Conservation (phyloP, 2,888 invertebrate genomes). For the Calliphora vomitoria region DNA sequence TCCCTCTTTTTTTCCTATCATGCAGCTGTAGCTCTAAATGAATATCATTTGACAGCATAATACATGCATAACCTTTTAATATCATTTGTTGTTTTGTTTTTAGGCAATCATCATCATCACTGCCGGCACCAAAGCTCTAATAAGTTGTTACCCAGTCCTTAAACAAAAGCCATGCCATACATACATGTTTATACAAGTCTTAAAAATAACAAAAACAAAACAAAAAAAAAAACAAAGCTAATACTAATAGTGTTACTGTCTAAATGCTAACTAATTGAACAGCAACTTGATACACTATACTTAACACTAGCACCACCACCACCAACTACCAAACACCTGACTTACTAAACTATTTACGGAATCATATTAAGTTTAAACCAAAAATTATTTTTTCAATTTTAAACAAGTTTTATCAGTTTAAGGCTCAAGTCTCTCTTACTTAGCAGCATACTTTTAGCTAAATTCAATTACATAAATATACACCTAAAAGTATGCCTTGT, state of each 20-base stretch:
- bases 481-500: slow-evolving; percentile 10
- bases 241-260: slow-evolving; percentile 36
- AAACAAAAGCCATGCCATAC: slow-evolving; percentile 45
- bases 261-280: not conserved
- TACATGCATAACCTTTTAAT: slow-evolving; percentile 75
- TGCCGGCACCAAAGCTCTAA: slow-evolving; percentile 83
- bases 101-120: slow-evolving; percentile 81
- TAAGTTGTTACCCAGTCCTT: slow-evolving; percentile 62
- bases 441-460: not conserved
- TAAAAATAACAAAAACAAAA: not conserved
- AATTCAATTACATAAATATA: not conserved
- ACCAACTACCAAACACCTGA: slow-evolving; percentile 34
- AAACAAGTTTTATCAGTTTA: not conserved
- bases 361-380: slow-evolving; percentile 22
- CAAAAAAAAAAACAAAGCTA: not conserved
- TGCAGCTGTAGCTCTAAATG: not conserved
- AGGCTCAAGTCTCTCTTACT: not conserved
- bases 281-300: slow-evolving; percentile 16
- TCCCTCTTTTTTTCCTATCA: slow-evolving; percentile 17
- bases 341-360: slow-evolving; percentile 18
- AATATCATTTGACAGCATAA: slow-evolving; percentile 31
- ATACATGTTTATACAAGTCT: slow-evolving; percentile 41
- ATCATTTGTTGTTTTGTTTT: slow-evolving; percentile 79
- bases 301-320: slow-evolving; percentile 9
- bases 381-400: slow-evolving; percentile 3